phyloP scores from a whole-genome alignment of 2,113 vertebrate species.

The Myotis yumanensis region DNA sequence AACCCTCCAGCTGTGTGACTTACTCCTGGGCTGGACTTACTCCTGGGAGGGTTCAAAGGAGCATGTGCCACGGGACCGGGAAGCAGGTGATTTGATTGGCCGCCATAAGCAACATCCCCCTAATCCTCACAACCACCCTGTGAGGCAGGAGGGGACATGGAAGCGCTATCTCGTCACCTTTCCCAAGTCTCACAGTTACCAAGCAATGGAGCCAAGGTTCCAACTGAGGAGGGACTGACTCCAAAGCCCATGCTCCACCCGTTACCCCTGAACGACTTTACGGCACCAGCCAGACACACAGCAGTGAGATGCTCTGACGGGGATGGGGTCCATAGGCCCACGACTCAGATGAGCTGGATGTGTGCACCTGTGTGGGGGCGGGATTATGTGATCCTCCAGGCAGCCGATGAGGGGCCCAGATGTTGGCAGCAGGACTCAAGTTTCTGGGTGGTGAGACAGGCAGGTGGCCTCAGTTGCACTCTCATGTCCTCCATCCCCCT shows the following conservation, averaged over 20 bases:
- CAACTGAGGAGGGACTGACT: neutral
- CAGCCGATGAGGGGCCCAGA: neutral
- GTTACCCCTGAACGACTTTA: neutral
- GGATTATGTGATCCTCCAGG: neutral
- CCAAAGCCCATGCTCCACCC: neutral
- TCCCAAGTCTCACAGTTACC: neutral
- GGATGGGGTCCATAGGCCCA: too few relatives aligned
- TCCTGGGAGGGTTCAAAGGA: neutral
- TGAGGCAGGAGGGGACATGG: neutral
- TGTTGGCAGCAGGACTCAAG: neutral
- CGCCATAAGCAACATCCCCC: neutral
- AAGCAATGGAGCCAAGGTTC: neutral
- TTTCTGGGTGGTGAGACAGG: neutral
- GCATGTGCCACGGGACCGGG: fast-evolving
- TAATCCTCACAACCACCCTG: neutral
- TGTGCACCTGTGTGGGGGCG: neutral
- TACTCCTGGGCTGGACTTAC: neutral
- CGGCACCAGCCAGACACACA: neutral
- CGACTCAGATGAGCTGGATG: neutral
- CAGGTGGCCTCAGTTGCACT: neutral
- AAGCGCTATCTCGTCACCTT: neutral
- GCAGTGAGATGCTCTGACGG: neutral
- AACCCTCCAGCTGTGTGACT: too few relatives aligned
- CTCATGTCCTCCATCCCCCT: neutral
- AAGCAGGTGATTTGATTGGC: neutral